These are phyloP conservation scores for Diloba caeruleocephala DNA, from an alignment of 2,888 invertebrate genomes.

Conservation along the genomic window DNA sequence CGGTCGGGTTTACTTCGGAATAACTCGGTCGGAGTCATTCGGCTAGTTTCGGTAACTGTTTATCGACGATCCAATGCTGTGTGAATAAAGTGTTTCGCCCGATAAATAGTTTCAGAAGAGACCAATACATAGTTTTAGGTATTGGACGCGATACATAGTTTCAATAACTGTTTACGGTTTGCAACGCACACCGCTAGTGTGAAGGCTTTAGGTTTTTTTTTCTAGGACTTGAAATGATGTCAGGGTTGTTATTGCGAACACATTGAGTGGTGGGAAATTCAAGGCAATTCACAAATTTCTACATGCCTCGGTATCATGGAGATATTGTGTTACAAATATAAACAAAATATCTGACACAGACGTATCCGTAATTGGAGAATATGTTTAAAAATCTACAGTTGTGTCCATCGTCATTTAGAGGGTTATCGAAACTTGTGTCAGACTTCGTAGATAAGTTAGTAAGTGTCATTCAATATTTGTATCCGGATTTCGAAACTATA, in stretches of 20 bases:
- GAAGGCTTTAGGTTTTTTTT: too few relatives aligned
- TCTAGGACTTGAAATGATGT: slow-evolving; percentile 29
- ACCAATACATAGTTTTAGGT: too few relatives aligned
- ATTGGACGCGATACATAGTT: too few relatives aligned
- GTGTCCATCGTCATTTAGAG: slow-evolving; percentile 71
- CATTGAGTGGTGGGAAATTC: slow-evolving; percentile 48
- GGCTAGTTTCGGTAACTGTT: too few relatives aligned
- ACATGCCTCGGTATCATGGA: slow-evolving; percentile 32
- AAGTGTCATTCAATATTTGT: slow-evolving; percentile 79
- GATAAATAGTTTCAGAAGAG: too few relatives aligned
- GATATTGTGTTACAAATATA: slow-evolving; percentile 7
- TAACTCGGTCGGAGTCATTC: too few relatives aligned
- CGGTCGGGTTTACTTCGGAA: too few relatives aligned
- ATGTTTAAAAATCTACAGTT: slow-evolving; percentile 71
- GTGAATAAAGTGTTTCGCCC: too few relatives aligned
- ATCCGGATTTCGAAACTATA: slow-evolving; percentile 77
- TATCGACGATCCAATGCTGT: too few relatives aligned
- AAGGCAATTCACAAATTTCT: slow-evolving; percentile 47
- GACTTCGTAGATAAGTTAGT: slow-evolving; percentile 74
- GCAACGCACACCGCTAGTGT: too few relatives aligned
- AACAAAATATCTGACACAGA: neutral
- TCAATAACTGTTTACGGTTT: too few relatives aligned
- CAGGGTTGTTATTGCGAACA: slow-evolving; percentile 42
- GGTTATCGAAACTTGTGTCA: slow-evolving; percentile 77
- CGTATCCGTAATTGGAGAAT: slow-evolving; percentile 67